Percentiles rank a stretch among this genome's conserved stretches.
Evolutionary conservation across 2,797 vertebrate species (phyloP).

Genomic region (Artibeus lituratus): DNA sequence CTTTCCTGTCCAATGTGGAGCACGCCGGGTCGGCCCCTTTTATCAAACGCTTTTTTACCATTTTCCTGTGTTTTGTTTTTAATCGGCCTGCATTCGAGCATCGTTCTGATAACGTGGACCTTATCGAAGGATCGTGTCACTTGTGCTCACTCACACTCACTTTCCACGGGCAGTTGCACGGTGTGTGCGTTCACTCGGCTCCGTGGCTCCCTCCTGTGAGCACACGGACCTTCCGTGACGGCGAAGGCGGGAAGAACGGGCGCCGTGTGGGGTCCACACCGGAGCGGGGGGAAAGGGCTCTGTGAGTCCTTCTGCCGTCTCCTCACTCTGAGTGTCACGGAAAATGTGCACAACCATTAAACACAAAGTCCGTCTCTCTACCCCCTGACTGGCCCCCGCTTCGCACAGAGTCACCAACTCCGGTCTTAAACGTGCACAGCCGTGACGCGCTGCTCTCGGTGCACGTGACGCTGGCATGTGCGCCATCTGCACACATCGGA

Average conservation of each 20-base stretch:
- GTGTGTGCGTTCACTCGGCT: background rate
- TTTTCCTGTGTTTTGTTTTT: conserved; percentile 23
- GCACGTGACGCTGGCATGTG: fast-evolving
- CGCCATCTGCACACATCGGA: background rate
- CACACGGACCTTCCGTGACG: background rate
- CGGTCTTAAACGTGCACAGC: fast-evolving
- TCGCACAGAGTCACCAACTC: fast-evolving
- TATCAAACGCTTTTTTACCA: background rate
- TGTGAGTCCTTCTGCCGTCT: fast-evolving
- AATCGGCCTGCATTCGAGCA: background rate
- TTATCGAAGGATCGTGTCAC: background rate
- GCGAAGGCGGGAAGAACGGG: fast-evolving
- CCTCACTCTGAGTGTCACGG: background rate
- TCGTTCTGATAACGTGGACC: conserved; percentile 17
- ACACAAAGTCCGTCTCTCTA: fast-evolving
- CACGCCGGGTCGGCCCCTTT: background rate
- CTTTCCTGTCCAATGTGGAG: background rate
- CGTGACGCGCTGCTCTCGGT: fast-evolving
- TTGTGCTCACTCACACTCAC: background rate
- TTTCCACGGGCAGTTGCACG: background rate
- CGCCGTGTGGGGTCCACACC: fast-evolving
- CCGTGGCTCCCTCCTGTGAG: background rate
- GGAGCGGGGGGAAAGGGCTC: background rate
- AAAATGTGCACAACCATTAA: background rate
- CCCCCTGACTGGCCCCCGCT: background rate